A percentile compares a stretch with the other conserved stretches of the same genome.
These are phyloP conservation scores for Cyclargus thomasi DNA, from an alignment of 1,140 invertebrate genomes.

Conservation along the genomic window DNA sequence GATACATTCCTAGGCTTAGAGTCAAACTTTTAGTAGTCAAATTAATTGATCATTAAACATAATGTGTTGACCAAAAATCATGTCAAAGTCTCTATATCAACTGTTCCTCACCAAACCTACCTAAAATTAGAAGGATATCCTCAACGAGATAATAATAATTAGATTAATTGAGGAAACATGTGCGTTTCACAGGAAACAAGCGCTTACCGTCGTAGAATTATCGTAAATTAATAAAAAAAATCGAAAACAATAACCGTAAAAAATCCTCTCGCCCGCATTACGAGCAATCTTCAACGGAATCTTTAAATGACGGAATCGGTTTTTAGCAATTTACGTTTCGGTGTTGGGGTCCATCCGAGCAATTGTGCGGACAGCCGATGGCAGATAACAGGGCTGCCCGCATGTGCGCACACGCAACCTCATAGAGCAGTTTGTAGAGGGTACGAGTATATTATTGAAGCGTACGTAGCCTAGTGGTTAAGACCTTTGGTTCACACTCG, in stretches of 20 bases:
- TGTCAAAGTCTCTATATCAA: too few species aligned
- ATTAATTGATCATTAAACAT: too few species aligned
- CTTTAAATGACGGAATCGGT: conserved; percentile 54
- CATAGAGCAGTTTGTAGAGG: conserved; percentile 1
- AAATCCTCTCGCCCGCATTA: conserved; percentile 64
- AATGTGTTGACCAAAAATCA: too few species aligned
- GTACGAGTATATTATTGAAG: too few species aligned
- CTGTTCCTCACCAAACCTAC: neutral
- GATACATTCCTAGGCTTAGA: too few species aligned
- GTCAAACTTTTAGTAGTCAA: too few species aligned
- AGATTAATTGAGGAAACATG: conserved; percentile 11
- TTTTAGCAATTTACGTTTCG: conserved; percentile 68
- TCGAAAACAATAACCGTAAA: conserved; percentile 39
- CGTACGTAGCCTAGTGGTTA: too few species aligned
- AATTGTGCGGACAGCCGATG: conserved; percentile 55
- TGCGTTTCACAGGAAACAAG: conserved; percentile 1
- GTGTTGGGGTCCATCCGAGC: conserved; percentile 58
- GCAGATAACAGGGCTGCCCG: conserved; percentile 56
- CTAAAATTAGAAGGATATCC: too few species aligned
- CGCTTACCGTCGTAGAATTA: conserved; percentile 23
- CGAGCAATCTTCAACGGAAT: conserved; percentile 57
- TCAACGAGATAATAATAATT: neutral
- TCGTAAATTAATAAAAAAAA: conserved; percentile 33
- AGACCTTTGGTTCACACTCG: too few species aligned
- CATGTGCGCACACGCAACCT: conserved; percentile 63